A percentile compares a stretch with the other conserved stretches of the same genome.
These are phyloP conservation scores for Naso thynnoides DNA, from an alignment of 2,797 vertebrate species.

Conservation along the genomic window DNA sequence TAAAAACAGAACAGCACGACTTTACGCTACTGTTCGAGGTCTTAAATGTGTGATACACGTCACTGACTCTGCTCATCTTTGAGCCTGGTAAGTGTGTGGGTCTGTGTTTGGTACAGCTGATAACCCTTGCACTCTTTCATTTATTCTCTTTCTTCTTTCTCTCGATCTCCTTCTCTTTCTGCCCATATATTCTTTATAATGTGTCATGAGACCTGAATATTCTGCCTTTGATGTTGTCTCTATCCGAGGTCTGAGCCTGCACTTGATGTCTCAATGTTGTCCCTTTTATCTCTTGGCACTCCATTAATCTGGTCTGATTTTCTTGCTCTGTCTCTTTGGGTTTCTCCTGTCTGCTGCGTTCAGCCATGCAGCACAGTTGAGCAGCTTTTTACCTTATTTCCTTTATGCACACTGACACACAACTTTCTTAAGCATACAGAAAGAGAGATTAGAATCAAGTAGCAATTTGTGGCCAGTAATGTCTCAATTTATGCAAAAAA, in stretches of 20 bases:
- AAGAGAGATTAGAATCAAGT: neutral
- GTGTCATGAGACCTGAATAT: conserved; percentile 75
- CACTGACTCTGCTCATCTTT: conserved; percentile 45
- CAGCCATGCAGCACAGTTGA: neutral
- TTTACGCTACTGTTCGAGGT: conserved; percentile 14
- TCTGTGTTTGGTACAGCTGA: conserved; percentile 61
- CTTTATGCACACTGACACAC: neutral
- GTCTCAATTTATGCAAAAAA: neutral
- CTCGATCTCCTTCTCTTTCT: conserved; percentile 47
- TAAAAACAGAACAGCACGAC: conserved; percentile 1
- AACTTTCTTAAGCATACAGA: neutral
- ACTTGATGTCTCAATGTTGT: conserved; percentile 74
- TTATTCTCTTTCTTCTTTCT: conserved; percentile 60
- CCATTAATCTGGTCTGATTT: conserved; percentile 72
- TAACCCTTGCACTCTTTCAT: conserved; percentile 63
- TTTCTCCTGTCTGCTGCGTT: conserved; percentile 48
- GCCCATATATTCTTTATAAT: conserved; percentile 71
- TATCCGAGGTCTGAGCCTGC: conserved; percentile 69
- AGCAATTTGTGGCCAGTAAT: neutral
- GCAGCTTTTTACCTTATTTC: conserved; percentile 27
- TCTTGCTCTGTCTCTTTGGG: conserved; percentile 53
- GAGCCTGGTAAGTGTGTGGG: conserved; percentile 72
- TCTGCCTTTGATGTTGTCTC: conserved; percentile 77
- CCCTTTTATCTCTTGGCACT: conserved; percentile 67
- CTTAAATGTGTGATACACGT: conserved; percentile 28